Conservation (phyloP, 2,797 vertebrate genomes). For the Sciurus carolinensis region DNA sequence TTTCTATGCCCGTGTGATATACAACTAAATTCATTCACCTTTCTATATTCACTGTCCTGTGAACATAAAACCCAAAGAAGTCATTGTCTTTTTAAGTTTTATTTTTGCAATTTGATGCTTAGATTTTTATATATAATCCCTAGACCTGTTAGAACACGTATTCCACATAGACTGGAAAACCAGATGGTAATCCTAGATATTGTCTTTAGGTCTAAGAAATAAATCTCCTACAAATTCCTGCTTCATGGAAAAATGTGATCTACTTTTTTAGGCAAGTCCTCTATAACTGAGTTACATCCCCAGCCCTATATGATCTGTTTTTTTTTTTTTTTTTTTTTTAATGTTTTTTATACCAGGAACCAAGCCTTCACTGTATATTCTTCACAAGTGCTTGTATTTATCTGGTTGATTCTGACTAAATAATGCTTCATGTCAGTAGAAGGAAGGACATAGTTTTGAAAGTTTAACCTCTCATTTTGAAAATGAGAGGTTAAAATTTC, state of each 20-base stretch:
- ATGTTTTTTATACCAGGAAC: neutral
- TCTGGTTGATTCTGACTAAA: neutral
- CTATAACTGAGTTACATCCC: too few species aligned
- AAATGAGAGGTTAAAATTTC: conserved; percentile 55
- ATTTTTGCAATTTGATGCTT: neutral
- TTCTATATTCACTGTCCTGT: neutral
- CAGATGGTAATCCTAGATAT: conserved; percentile 12
- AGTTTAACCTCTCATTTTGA: neutral
- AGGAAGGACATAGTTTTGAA: neutral
- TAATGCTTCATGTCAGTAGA: conserved; percentile 26
- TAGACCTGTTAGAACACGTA: neutral
- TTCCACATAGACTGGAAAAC: conserved; percentile 11
- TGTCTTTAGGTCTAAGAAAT: neutral
- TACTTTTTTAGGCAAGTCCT: too few species aligned
- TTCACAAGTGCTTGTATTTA: neutral
- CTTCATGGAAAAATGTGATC: neutral
- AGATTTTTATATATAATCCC: neutral
- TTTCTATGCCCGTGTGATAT: neutral
- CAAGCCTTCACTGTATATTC: neutral
- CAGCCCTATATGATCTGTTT: neutral
- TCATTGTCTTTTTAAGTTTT: neutral
- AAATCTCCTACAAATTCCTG: conserved; percentile 13
- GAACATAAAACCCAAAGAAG: neutral
- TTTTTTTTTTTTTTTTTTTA: neutral
- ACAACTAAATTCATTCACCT: conserved; percentile 8